These are phyloP conservation scores for Eupelmus urozonus DNA, from an alignment of 2,888 invertebrate genomes.

Conservation along the genomic window DNA sequence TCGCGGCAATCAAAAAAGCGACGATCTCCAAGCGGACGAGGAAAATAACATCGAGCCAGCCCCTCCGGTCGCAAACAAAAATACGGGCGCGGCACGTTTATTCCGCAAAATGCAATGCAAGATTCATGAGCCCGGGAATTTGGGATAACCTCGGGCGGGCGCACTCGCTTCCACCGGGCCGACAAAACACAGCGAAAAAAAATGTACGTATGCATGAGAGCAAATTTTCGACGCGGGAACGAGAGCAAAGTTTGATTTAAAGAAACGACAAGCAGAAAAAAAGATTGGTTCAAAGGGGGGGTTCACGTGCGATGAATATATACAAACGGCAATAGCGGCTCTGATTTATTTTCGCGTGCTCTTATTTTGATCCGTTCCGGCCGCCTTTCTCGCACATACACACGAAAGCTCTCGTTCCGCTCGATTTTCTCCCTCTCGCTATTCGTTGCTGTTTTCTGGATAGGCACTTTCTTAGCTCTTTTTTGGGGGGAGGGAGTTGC, in stretches of 20 bases:
- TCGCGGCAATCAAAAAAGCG: too few relatives aligned
- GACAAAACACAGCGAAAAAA: not conserved
- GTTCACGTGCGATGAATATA: conserved; percentile 22
- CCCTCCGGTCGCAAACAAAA: conserved; percentile 4
- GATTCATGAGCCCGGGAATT: conserved; percentile 48
- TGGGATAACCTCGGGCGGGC: not conserved
- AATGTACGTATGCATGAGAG: conserved; percentile 28
- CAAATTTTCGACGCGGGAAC: conserved; percentile 34
- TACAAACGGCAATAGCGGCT: conserved; percentile 25
- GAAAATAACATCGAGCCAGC: too few relatives aligned
- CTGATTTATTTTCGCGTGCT: conserved; percentile 58
- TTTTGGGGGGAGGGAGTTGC: not conserved
- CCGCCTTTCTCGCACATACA: conserved; percentile 4
- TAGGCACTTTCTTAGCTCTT: not conserved
- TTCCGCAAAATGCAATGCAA: conserved; percentile 38
- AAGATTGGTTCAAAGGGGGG: conserved; percentile 9
- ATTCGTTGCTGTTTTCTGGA: conserved; percentile 1
- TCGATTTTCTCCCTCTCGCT: not conserved
- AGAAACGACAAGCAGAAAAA: not conserved
- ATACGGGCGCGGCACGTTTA: conserved; percentile 5
- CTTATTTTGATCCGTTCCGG: conserved; percentile 50
- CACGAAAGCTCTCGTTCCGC: not conserved
- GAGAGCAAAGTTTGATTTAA: conserved; percentile 18
- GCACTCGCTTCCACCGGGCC: not conserved
- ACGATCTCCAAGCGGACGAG: too few relatives aligned